These are phyloP conservation scores for Meliscaeva auricollis DNA, from an alignment of 2,888 invertebrate species.

Conservation along the genomic window DNA sequence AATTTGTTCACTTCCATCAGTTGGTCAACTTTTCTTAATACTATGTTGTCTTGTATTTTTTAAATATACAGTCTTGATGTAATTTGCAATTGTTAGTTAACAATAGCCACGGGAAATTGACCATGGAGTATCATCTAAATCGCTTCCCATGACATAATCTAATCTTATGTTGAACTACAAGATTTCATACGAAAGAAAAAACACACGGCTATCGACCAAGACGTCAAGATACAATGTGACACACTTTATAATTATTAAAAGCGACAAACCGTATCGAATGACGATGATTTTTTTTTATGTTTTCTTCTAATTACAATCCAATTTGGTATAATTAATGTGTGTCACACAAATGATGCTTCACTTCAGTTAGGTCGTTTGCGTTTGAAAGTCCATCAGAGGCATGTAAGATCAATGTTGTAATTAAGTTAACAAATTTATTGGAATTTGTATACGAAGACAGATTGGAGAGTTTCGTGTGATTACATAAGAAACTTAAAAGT, in stretches of 20 bases:
- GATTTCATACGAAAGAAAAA: background rate
- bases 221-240: constrained; percentile 41
- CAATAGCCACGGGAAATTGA: constrained; percentile 63
- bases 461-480: constrained; percentile 31
- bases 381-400: constrained; percentile 6
- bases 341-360: constrained; percentile 52
- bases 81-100: constrained; percentile 56
- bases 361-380: background rate
- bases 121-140: constrained; percentile 58
- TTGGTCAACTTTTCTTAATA: constrained; percentile 27
- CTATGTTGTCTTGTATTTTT: background rate
- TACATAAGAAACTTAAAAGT: constrained; percentile 38
- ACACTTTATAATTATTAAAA: constrained; percentile 34
- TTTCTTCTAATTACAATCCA: constrained; percentile 56
- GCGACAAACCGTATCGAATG: constrained; percentile 71
- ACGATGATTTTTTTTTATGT: constrained; percentile 21
- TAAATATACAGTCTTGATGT: constrained; percentile 9
- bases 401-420: constrained; percentile 38
- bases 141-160: constrained; percentile 72
- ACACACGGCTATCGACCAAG: background rate
- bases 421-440: constrained; percentile 51
- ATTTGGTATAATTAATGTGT: constrained; percentile 61
- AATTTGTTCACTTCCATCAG: constrained; percentile 36
- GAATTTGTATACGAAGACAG: background rate
- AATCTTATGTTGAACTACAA: background rate